A percentile compares a stretch with the other conserved stretches of the same genome.
phyloP scores from a whole-genome alignment of 2,888 invertebrate genomes.

The Pollenia amentaria region DNA sequence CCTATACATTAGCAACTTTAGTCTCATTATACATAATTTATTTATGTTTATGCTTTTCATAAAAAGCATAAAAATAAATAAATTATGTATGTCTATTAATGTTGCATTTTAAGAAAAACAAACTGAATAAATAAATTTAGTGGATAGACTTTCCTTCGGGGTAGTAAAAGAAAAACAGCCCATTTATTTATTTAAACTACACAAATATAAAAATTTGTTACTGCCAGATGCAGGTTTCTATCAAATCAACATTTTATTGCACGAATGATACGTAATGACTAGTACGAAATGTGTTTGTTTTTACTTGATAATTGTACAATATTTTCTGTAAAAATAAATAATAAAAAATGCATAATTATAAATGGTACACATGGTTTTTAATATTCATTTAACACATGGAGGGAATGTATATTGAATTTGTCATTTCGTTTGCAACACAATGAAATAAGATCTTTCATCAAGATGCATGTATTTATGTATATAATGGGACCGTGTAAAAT shows the following conservation, averaged over 20 bases:
- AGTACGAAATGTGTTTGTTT: conserved; percentile 26
- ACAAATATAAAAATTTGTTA: conserved; percentile 18
- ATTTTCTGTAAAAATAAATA: conserved; percentile 24
- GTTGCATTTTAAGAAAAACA: not conserved
- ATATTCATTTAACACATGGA: not conserved
- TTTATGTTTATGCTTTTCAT: not conserved
- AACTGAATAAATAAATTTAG: not conserved
- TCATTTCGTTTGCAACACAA: no score
- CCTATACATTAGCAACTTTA: no score
- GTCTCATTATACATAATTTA: conserved; percentile 40
- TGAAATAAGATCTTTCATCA: no score
- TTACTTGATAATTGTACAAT: conserved; percentile 32
- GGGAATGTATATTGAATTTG: no score
- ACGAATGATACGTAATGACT: conserved; percentile 37
- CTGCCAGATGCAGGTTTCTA: conserved; percentile 47
- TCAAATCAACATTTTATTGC: conserved; percentile 51
- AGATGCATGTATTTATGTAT: not conserved
- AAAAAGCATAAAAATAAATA: conserved; percentile 32
- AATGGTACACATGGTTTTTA: conserved; percentile 33
- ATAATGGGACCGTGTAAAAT: no score
- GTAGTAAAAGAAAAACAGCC: conserved; percentile 7
- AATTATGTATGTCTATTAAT: conserved; percentile 38
- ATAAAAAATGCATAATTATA: conserved; percentile 2
- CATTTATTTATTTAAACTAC: not conserved
- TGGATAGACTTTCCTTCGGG: not conserved